Evolutionary conservation across 1,140 invertebrate genomes (phyloP).

Genomic region (Drosophila micromelanica): DNA sequence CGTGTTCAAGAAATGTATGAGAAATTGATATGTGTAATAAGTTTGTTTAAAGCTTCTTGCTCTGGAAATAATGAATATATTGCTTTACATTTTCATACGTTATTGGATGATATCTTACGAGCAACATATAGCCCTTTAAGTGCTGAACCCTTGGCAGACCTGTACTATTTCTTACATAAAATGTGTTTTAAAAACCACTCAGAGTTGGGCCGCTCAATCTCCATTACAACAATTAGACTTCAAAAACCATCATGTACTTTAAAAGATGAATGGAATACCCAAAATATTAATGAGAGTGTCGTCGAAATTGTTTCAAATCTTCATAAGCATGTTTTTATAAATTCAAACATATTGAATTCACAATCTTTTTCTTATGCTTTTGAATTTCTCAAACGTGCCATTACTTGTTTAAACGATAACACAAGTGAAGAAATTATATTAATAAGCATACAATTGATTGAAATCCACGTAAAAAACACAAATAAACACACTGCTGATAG

Average conservation of each 20-base stretch:
- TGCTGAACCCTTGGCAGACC: slow-evolving; percentile 87
- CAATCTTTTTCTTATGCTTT: slow-evolving; percentile 94
- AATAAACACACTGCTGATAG: slow-evolving; percentile 83
- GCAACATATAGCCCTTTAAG: slow-evolving; percentile 89
- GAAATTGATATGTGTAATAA: slow-evolving; percentile 87
- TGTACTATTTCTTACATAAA: slow-evolving; percentile 86
- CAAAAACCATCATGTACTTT: slow-evolving; percentile 92
- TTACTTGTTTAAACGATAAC: slow-evolving; percentile 84
- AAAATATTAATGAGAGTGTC: slow-evolving; percentile 86
- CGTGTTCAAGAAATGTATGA: slow-evolving; percentile 86
- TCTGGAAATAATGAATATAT: slow-evolving; percentile 87
- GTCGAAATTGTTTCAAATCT: slow-evolving; percentile 44
- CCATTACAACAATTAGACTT: slow-evolving; percentile 88
- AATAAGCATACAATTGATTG: slow-evolving; percentile 89
- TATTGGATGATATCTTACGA: slow-evolving; percentile 87
- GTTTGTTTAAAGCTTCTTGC: slow-evolving; percentile 87
- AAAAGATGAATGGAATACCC: slow-evolving; percentile 90
- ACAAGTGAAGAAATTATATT: slow-evolving; percentile 87
- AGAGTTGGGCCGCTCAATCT: slow-evolving; percentile 84
- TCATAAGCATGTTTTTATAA: slow-evolving; percentile 32
- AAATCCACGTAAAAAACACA: slow-evolving; percentile 89
- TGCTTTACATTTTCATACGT: slow-evolving; percentile 87
- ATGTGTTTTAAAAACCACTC: slow-evolving; percentile 52
- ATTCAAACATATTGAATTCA: slow-evolving; percentile 49
- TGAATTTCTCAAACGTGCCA: slow-evolving; percentile 90